Evolutionary conservation across 2,113 vertebrate species (phyloP).

Genomic region (Megaceryle maxima): DNA sequence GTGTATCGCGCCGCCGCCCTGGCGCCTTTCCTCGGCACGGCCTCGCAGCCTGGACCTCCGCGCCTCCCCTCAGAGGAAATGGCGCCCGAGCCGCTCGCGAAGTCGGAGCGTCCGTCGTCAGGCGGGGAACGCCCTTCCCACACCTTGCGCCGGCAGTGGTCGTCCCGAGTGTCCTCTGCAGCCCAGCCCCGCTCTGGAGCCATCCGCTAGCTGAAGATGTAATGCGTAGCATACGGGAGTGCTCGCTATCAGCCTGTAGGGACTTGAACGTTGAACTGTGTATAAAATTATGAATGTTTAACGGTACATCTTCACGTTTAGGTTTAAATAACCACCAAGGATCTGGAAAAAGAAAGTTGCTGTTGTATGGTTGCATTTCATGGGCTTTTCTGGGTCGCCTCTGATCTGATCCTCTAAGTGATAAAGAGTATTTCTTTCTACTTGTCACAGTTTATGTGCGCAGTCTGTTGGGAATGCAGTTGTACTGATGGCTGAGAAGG

Average conservation of each 20-base stretch:
- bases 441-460: not conserved
- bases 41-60: not conserved
- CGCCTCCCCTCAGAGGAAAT: accelerated
- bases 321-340: too few species aligned
- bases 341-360: not conserved
- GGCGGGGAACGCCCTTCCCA: not conserved
- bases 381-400: not conserved
- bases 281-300: not conserved
- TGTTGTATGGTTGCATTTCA: accelerated
- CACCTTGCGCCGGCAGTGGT: not conserved
- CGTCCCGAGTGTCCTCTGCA: not conserved
- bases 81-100: accelerated
- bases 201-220: accelerated
- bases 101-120: not conserved
- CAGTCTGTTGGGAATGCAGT: not conserved
- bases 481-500: not conserved
- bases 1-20: not conserved
- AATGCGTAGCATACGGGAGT: accelerated
- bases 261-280: not conserved
- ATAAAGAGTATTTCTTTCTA: not conserved
- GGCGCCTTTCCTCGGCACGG: not conserved
- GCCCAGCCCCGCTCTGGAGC: not conserved
- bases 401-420: not conserved
- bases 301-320: not conserved
- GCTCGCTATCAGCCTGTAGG: not conserved